Evolutionary conservation across 1,140 invertebrate species (phyloP).

Genomic region (Andricus grossulariae): DNA sequence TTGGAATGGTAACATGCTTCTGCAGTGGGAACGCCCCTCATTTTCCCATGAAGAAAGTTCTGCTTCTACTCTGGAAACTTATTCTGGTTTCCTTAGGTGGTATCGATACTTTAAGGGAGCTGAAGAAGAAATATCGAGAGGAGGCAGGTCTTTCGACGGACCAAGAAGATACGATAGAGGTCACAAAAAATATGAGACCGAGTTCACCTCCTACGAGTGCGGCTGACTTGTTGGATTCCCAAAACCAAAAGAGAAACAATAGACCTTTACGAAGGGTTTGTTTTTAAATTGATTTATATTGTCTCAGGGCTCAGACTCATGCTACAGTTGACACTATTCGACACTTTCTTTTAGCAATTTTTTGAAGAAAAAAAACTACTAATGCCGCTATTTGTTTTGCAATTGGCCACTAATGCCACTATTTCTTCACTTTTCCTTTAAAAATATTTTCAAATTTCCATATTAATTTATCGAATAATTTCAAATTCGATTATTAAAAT

Average conservation of each 20-base stretch:
- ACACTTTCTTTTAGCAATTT: too few species aligned
- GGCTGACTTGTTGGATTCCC: conserved; percentile 92
- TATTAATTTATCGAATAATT: too few species aligned
- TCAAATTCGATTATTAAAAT: too few species aligned
- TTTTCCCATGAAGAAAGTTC: conserved; percentile 98
- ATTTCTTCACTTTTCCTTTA: too few species aligned
- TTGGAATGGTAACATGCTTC: conserved; percentile 95
- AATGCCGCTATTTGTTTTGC: too few species aligned
- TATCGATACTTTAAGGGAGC: conserved; percentile 85
- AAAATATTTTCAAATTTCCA: too few species aligned
- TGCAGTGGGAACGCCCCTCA: conserved; percentile 95
- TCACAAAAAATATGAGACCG: conserved; percentile 93
- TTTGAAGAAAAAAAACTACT: too few species aligned
- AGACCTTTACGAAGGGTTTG: conserved; percentile 80
- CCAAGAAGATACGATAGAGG: conserved; percentile 95
- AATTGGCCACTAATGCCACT: too few species aligned
- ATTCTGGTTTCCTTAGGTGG: conserved; percentile 93
- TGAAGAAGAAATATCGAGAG: conserved; percentile 85
- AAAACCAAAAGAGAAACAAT: conserved; percentile 85
- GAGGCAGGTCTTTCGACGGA: conserved; percentile 84
- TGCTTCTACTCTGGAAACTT: conserved; percentile 97
- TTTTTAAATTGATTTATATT: conserved; percentile 15
- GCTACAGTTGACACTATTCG: too few species aligned
- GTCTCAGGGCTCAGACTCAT: too few species aligned
- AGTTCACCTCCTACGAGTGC: conserved; percentile 96